These are phyloP conservation scores for Zaprionus taronus DNA, from an alignment of 1,140 invertebrate genomes.

Conservation along the genomic window DNA sequence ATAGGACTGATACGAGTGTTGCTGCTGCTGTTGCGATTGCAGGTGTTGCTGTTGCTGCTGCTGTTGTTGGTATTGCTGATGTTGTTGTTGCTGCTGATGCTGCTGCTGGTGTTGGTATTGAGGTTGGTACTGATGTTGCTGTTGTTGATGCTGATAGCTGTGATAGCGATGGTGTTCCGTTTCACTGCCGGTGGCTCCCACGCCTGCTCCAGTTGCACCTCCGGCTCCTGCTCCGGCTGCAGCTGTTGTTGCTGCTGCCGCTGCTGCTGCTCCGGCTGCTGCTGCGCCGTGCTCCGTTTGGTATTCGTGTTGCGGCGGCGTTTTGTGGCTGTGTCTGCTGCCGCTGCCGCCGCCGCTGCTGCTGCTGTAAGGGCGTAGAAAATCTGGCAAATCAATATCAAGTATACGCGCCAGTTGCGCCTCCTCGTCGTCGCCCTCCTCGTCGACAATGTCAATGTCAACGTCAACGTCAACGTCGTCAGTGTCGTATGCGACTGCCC, in stretches of 20 bases:
- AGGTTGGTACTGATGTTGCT: conserved; percentile 32
- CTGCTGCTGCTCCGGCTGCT: conserved; percentile 68
- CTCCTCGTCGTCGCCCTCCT: conserved; percentile 65
- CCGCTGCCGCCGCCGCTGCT: conserved; percentile 65
- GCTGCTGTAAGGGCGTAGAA: conserved; percentile 70
- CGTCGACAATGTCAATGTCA: conserved; percentile 25
- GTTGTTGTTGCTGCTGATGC: conserved; percentile 39
- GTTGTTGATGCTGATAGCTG: conserved; percentile 55
- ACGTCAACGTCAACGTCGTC: conserved; percentile 48
- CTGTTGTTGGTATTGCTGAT: conserved; percentile 54
- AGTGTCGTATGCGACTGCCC: conserved; percentile 44
- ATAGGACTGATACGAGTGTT: conserved; percentile 69
- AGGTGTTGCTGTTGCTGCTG: conserved; percentile 53
- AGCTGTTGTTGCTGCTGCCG: conserved; percentile 60
- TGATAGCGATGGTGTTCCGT: conserved; percentile 66
- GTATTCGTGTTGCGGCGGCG: conserved; percentile 80
- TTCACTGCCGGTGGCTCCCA: conserved; percentile 54
- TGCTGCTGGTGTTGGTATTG: conserved; percentile 40
- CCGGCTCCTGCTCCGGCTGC: conserved; percentile 58
- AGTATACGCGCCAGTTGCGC: conserved; percentile 69
- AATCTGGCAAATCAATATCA: conserved; percentile 69
- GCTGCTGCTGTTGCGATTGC: conserved; percentile 58
- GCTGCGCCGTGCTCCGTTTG: conserved; percentile 72
- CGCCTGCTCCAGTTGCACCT: conserved; percentile 37
- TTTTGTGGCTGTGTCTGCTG: conserved; percentile 80